phyloP scores from a whole-genome alignment of 2,113 vertebrate species.

The Columba livia region DNA sequence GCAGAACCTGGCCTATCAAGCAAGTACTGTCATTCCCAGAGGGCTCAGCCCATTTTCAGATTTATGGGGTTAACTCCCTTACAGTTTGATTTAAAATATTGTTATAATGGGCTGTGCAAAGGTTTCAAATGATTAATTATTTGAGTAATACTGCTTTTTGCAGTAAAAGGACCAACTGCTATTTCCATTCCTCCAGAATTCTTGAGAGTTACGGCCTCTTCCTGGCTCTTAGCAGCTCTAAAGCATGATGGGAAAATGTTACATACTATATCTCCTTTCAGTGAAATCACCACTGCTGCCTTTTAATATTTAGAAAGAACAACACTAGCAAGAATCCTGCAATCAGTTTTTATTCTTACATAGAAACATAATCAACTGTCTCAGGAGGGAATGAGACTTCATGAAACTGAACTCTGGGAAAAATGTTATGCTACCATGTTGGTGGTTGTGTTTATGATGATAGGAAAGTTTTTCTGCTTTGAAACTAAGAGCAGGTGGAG shows the following conservation, averaged over 20 bases:
- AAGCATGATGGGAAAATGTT: background rate
- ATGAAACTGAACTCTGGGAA: background rate
- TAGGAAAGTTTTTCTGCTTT: background rate
- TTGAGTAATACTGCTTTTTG: background rate
- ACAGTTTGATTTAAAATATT: constrained; percentile 10
- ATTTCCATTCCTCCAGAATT: constrained; percentile 22
- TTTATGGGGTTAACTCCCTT: background rate
- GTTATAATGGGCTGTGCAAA: background rate
- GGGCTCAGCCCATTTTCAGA: background rate
- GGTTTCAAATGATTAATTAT: constrained; percentile 4
- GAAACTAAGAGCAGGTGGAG: background rate
- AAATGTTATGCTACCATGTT: background rate
- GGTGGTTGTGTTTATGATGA: background rate
- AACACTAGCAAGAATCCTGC: background rate
- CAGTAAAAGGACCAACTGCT: background rate
- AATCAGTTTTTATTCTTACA: background rate
- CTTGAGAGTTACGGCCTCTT: constrained; percentile 16
- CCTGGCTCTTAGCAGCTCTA: background rate
- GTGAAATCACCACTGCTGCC: background rate
- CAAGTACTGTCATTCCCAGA: background rate
- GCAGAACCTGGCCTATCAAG: background rate
- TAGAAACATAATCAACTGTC: background rate
- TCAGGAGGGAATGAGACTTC: background rate
- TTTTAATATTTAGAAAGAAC: background rate
- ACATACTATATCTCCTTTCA: background rate